Conservation (phyloP, 2,113 vertebrate species). For the Talpa occidentalis region DNA sequence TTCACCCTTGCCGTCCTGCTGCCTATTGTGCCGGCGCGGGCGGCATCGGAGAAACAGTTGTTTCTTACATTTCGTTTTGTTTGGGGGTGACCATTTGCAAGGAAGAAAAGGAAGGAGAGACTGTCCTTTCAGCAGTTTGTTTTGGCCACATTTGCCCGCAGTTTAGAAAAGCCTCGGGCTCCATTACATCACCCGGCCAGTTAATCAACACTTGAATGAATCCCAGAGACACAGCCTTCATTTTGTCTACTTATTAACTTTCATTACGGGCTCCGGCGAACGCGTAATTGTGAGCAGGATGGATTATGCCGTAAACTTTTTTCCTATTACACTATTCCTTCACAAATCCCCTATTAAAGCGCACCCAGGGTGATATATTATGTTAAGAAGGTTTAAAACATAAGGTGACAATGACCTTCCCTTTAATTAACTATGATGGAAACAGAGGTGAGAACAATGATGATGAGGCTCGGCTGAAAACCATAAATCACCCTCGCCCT, state of each 20-base stretch:
- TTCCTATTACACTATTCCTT: slow-evolving; percentile 90
- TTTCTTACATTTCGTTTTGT: slow-evolving; percentile 74
- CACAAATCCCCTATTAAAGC: slow-evolving; percentile 91
- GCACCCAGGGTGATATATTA: slow-evolving; percentile 95
- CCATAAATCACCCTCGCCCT: slow-evolving; percentile 94
- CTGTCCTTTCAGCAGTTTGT: slow-evolving; percentile 73
- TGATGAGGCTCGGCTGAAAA: slow-evolving; percentile 93
- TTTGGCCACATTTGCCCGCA: slow-evolving; percentile 65
- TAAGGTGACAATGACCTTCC: slow-evolving; percentile 99
- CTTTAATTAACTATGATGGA: slow-evolving; percentile 99
- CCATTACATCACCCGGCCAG: slow-evolving; percentile 82
- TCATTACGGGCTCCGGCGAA: slow-evolving; percentile 86
- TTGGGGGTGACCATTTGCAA: slow-evolving; percentile 46
- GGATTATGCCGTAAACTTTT: slow-evolving; percentile 87
- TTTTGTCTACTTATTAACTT: slow-evolving; percentile 90
- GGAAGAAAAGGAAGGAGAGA: slow-evolving; percentile 60
- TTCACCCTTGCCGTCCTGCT: slow-evolving; percentile 13
- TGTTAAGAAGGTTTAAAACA: slow-evolving; percentile 95
- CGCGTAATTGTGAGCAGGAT: slow-evolving; percentile 90
- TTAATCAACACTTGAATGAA: slow-evolving; percentile 87
- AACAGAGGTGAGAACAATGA: slow-evolving; percentile 97
- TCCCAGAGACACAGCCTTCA: slow-evolving; percentile 85
- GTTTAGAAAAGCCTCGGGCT: slow-evolving; percentile 81
- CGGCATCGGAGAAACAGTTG: slow-evolving; percentile 55
- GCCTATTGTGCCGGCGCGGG: background rate